Evolutionary conservation across 2,888 invertebrate genomes (phyloP).

Genomic region (Cephonodes hylas): DNA sequence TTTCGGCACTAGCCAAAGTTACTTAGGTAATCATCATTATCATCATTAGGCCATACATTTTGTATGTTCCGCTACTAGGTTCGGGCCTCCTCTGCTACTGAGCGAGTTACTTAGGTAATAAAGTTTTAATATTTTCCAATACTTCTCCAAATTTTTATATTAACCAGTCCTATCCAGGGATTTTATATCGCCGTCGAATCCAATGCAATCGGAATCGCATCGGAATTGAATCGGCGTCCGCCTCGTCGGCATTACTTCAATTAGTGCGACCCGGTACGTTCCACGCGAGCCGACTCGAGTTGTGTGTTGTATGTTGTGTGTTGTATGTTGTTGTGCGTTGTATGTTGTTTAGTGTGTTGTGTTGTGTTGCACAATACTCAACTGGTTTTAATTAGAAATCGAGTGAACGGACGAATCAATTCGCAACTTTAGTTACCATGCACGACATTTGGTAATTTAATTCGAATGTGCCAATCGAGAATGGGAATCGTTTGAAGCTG

Average conservation of each 20-base stretch:
- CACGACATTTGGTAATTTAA: neutral
- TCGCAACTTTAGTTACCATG: neutral
- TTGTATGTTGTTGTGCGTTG: neutral
- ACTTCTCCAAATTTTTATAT: neutral
- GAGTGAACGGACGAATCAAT: neutral
- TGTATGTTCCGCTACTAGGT: too few relatives aligned
- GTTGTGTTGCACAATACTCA: too few relatives aligned
- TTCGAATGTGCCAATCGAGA: neutral
- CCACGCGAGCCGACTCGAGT: neutral
- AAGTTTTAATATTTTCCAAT: too few relatives aligned
- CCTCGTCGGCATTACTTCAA: slow-evolving; percentile 37
- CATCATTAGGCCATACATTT: too few relatives aligned
- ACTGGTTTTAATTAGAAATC: neutral
- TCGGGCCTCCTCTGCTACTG: too few relatives aligned
- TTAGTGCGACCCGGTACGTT: slow-evolving; percentile 27
- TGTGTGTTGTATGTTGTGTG: neutral
- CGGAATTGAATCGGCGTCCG: slow-evolving; percentile 38
- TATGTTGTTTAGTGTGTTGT: too few relatives aligned
- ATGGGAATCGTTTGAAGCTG: neutral
- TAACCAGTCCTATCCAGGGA: neutral
- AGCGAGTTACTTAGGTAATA: too few relatives aligned
- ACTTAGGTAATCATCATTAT: too few relatives aligned
- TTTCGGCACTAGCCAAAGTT: too few relatives aligned
- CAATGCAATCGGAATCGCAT: slow-evolving; percentile 32
- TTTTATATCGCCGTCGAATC: slow-evolving; percentile 3